phyloP scores from a whole-genome alignment of 2,113 vertebrate species.

The Corythoichthys intestinalis region DNA sequence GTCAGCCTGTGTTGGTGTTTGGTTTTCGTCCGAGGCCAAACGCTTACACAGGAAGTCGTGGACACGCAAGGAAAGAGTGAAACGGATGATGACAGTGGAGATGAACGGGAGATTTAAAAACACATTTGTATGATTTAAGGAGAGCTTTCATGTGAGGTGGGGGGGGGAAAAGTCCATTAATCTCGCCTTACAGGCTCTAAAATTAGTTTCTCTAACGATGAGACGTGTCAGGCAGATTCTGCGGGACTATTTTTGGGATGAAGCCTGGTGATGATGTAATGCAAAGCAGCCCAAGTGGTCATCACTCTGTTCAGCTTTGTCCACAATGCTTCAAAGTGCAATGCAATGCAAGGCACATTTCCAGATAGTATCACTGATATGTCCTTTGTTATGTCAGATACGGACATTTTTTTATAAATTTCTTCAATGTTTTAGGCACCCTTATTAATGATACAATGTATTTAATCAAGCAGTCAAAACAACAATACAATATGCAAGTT shows the following conservation, averaged over 20 bases:
- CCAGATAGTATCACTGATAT: too few species aligned
- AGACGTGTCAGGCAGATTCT: constrained; percentile 27
- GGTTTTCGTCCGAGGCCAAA: neutral
- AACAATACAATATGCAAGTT: too few species aligned
- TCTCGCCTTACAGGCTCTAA: constrained; percentile 40
- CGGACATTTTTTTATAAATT: too few species aligned
- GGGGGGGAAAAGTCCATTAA: constrained; percentile 34
- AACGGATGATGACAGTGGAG: constrained; percentile 28
- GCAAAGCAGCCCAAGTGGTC: constrained; percentile 29
- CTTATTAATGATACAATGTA: too few species aligned
- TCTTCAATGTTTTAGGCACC: too few species aligned
- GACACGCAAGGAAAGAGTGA: constrained; percentile 30
- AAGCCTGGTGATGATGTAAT: constrained; percentile 29
- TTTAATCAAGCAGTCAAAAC: too few species aligned
- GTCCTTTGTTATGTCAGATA: too few species aligned
- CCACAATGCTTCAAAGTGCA: constrained; percentile 21
- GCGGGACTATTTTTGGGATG: constrained; percentile 32
- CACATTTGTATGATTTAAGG: constrained; percentile 41
- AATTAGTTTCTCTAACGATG: constrained; percentile 35
- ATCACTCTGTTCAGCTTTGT: constrained; percentile 27
- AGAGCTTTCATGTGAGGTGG: constrained; percentile 21
- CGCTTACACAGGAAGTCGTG: neutral
- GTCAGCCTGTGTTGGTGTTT: constrained; percentile 38
- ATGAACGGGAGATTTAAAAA: constrained; percentile 38
- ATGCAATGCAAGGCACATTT: neutral